These are phyloP conservation scores for Pelecanus crispus DNA, from an alignment of 2,113 vertebrate species.

Conservation along the genomic window DNA sequence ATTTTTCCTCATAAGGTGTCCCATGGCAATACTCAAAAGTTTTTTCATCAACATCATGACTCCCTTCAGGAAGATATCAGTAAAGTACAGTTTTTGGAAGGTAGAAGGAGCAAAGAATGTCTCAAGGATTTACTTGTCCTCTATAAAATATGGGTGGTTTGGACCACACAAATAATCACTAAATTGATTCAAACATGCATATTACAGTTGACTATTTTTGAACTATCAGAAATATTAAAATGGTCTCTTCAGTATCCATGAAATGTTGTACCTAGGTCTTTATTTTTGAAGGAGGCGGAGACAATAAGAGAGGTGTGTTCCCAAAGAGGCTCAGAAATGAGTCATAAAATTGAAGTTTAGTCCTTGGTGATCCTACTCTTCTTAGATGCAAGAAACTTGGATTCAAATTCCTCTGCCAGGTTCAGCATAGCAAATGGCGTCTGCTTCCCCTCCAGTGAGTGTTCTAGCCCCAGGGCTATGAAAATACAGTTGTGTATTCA, in stretches of 20 bases:
- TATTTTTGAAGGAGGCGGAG: neutral
- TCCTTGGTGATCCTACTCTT: neutral
- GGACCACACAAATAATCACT: neutral
- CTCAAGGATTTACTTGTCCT: neutral
- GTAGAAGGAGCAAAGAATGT: neutral
- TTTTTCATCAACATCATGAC: neutral
- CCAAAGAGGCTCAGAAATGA: neutral
- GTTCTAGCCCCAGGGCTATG: neutral
- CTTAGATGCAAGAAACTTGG: neutral
- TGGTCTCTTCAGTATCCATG: neutral
- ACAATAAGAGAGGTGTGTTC: neutral
- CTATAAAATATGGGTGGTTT: neutral
- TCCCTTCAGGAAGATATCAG: neutral
- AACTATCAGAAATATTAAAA: neutral
- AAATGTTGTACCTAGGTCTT: neutral
- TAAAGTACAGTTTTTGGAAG: neutral
- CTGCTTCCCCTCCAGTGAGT: neutral
- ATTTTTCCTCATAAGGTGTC: neutral
- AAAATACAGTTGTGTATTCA: neutral
- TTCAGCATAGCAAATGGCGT: neutral
- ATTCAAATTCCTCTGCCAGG: neutral
- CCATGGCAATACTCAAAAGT: neutral
- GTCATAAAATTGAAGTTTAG: neutral
- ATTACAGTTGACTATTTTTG: neutral
- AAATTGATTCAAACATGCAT: neutral